These are phyloP conservation scores for Actinostola sp. DNA, from an alignment of 92 coral and sea anemone species.

Conservation along the genomic window DNA sequence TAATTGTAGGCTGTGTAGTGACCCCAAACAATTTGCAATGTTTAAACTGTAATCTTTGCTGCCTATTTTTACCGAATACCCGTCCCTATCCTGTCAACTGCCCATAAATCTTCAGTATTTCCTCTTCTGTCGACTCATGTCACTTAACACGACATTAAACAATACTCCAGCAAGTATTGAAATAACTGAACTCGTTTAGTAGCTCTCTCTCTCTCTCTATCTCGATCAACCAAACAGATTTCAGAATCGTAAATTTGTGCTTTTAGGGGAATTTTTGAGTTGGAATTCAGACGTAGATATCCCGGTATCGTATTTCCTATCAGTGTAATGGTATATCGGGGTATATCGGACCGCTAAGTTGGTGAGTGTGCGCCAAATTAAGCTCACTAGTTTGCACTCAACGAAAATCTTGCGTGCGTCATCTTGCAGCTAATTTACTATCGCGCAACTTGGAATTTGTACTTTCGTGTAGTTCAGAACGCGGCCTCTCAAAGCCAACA, in stretches of 20 bases:
- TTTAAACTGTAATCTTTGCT: constrained; percentile 5
- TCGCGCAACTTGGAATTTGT: background rate
- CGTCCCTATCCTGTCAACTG: constrained; percentile 53
- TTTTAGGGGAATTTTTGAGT: background rate
- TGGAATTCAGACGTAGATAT: constrained; percentile 15
- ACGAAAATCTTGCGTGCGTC: background rate
- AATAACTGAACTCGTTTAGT: background rate
- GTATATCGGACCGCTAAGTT: constrained; percentile 1
- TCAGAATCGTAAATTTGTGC: background rate
- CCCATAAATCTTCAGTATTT: constrained; percentile 69
- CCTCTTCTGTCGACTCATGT: constrained; percentile 34
- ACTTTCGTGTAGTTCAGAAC: constrained; percentile 4
- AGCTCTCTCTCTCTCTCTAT: background rate
- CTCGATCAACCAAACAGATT: background rate
- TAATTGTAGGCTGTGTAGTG: too few relatives aligned
- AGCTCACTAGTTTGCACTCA: constrained; percentile 4
- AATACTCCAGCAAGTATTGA: background rate
- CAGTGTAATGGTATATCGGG: constrained; percentile 1
- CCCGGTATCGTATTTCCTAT: background rate
- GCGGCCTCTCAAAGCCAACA: background rate
- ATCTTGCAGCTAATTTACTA: background rate
- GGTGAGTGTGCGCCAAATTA: background rate
- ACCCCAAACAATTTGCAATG: background rate
- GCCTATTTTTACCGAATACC: background rate
- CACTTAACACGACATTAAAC: constrained; percentile 13